Evolutionary conservation across 2,888 invertebrate genomes (phyloP).

Genomic region (Callimorpha dominula): DNA sequence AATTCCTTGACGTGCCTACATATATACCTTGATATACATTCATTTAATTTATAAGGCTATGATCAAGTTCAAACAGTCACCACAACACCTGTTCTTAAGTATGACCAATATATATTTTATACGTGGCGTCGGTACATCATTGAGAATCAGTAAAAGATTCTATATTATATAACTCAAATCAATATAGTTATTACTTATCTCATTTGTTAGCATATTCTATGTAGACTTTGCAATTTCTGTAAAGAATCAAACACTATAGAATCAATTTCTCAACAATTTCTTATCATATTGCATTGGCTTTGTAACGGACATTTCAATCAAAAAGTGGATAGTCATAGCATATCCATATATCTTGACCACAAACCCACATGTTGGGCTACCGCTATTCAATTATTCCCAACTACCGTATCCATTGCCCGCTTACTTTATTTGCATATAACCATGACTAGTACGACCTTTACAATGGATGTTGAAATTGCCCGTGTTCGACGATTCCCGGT

Average conservation of each 20-base stretch:
- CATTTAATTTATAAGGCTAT: background rate
- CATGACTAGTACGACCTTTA: conserved; percentile 16
- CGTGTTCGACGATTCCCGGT: conserved; percentile 28
- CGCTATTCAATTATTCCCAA: conserved; percentile 45
- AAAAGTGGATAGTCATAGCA: conserved; percentile 74
- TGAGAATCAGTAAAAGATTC: background rate
- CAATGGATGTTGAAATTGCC: conserved; percentile 50
- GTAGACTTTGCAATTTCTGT: conserved; percentile 32
- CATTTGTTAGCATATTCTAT: conserved; percentile 25
- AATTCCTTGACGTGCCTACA: background rate
- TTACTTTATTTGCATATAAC: conserved; percentile 16
- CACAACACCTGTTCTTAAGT: too few relatives aligned
- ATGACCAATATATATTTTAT: background rate
- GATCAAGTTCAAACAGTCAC: background rate
- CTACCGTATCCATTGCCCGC: conserved; percentile 32
- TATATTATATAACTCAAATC: background rate
- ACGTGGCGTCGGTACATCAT: background rate
- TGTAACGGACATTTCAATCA: conserved; percentile 75
- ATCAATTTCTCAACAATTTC: conserved; percentile 50
- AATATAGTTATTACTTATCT: background rate
- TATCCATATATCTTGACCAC: conserved; percentile 74
- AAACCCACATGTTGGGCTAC: conserved; percentile 48
- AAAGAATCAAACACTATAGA: conserved; percentile 34
- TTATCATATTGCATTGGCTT: conserved; percentile 33
- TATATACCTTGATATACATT: background rate